Base-by-base conservation (phyloP, 2,888 invertebrate species). In the Ariolimax columbianus region DNA sequence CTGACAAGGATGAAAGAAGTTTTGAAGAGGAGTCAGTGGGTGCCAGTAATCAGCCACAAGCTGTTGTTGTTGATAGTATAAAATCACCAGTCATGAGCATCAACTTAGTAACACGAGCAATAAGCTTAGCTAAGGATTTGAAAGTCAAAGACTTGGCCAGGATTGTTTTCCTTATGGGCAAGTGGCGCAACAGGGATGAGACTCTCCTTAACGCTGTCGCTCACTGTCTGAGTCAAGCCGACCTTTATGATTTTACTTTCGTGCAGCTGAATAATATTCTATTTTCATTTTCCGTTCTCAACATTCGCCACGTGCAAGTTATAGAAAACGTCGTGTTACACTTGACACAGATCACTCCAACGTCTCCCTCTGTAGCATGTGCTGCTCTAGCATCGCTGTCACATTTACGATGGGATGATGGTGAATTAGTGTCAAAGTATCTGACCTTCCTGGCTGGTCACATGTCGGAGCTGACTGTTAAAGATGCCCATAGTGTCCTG, bases 111-210 rank as follows among this genome's bases (percentile, higher is more conserved):
- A 47, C 43, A 38, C 47, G 81, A 38, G 55, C 51, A 19, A 63
- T 77, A 9, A 77, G 43, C 30, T 23, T 81, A 47, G 81, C 40
- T 14, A 36, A 81, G n/a, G 75, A 85, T 66, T 55, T 81, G 19
- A 85, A 85, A 68, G 68, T 38, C 9, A 85, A 85, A 81, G 85
- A 85, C 43, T 66, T 85, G n/a, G 63, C 81, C 23, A 75, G 81
- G 43, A 77, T 85, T 26, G 30, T 85, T 19, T 51, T 43, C 14
- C 38, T 85, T n/a, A 11, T 85, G 43, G 73, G 38, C 17, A 80
- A 75, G 38, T 85, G 85, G 85, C 38, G 77, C 0, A 81, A 59
- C 40, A 55, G 85, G 0, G 81, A 81, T 81, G 66, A 77, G 63
- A 78, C 81, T 3, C 51, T 85, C 26, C 77, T 85, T 0, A 77